Percentiles rank a stretch among this genome's conserved stretches.
These are phyloP conservation scores for Neoitamus cyanurus DNA, from an alignment of 2,888 invertebrate genomes.

Conservation along the genomic window DNA sequence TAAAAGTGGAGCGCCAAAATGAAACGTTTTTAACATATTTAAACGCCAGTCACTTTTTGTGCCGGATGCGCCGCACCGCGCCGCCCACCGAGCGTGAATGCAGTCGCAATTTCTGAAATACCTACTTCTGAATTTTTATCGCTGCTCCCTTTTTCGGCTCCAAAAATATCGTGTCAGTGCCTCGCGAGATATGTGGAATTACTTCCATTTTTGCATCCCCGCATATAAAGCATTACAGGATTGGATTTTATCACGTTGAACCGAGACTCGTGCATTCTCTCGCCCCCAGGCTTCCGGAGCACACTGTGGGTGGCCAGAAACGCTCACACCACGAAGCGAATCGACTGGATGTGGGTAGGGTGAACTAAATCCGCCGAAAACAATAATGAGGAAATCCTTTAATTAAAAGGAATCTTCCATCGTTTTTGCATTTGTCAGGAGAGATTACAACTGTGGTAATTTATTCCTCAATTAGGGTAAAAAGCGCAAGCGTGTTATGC, in stretches of 20 bases:
- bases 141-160: not conserved
- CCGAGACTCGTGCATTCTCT: not conserved
- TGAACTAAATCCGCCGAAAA: not conserved
- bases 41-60: not conserved
- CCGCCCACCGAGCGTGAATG: not conserved
- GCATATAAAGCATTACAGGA: conserved; percentile 31
- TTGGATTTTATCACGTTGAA: conserved; percentile 15
- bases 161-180: conserved; percentile 10
- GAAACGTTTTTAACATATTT: conserved; percentile 5
- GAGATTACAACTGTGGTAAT: not conserved
- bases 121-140: not conserved
- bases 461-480: not conserved
- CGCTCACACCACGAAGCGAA: not conserved
- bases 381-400: not conserved
- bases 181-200: conserved; percentile 28
- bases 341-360: not conserved
- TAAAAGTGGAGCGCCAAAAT: not conserved
- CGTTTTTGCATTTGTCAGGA: not conserved
- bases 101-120: conserved; percentile 5
- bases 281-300: not conserved
- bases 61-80: not conserved
- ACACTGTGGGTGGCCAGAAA: not conserved
- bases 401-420: not conserved
- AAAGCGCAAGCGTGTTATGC: not conserved
- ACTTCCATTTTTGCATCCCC: conserved; percentile 23